Evolutionary conservation across 2,113 vertebrate genomes (phyloP).

Genomic region (Mohoua ochrocephala): DNA sequence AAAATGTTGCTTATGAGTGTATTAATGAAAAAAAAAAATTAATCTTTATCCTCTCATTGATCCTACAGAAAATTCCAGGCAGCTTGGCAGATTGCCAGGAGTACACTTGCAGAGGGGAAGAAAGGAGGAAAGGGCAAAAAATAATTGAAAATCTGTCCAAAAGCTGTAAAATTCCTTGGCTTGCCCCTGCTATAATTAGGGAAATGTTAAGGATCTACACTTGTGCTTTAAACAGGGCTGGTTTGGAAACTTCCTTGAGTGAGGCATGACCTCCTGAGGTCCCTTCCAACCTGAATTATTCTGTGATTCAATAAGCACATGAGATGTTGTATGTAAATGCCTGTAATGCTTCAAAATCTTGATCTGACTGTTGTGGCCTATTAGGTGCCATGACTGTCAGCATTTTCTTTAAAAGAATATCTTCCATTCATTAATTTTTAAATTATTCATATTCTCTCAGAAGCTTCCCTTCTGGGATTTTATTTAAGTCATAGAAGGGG

Average conservation of each 20-base stretch:
- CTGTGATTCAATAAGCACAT: background rate
- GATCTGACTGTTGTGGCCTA: background rate
- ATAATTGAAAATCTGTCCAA: background rate
- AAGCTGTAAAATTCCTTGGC: background rate
- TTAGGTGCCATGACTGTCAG: background rate
- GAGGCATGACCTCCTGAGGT: background rate
- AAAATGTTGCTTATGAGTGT: background rate
- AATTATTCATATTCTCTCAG: slow-evolving; percentile 26
- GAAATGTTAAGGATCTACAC: background rate
- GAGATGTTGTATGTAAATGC: background rate
- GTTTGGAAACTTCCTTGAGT: background rate
- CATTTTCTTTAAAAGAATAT: background rate
- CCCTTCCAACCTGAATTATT: background rate
- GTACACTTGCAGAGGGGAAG: background rate
- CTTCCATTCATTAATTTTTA: slow-evolving; percentile 4
- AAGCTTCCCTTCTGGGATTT: background rate
- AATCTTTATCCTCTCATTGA: background rate
- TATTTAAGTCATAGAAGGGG: background rate
- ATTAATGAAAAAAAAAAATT: background rate
- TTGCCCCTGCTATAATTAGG: background rate
- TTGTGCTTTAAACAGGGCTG: background rate
- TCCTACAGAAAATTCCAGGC: background rate
- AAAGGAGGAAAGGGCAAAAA: background rate
- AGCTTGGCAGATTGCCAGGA: background rate
- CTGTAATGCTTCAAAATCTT: background rate